phyloP scores from a whole-genome alignment of 2,888 invertebrate species.

The Zele albiditarsus region DNA sequence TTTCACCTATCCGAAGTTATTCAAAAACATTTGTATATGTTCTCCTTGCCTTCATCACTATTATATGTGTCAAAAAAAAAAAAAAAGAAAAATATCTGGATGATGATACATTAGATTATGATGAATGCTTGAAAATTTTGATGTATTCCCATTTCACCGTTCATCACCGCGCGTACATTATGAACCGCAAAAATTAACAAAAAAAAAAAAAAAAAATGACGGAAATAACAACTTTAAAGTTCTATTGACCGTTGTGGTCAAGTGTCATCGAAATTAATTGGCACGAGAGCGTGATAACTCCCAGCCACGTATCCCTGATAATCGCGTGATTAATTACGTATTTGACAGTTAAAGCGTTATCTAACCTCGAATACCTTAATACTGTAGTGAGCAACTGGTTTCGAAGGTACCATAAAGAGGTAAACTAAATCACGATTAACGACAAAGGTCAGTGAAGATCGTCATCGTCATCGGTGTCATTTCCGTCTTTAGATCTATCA shows the following conservation, averaged over 20 bases:
- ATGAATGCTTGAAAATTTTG: too few relatives aligned
- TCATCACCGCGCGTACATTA: not conserved
- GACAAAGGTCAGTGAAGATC: slow-evolving; percentile 72
- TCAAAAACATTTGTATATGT: not conserved
- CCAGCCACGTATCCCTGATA: slow-evolving; percentile 64
- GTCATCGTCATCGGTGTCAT: slow-evolving; percentile 66
- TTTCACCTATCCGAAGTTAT: not conserved
- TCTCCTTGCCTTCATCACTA: not conserved
- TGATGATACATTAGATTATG: too few relatives aligned
- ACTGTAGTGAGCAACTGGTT: slow-evolving; percentile 72
- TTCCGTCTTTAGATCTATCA: slow-evolving; percentile 67
- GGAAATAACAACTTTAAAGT: not conserved
- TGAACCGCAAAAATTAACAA: not conserved
- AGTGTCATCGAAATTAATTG: slow-evolving; percentile 30
- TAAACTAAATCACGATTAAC: slow-evolving; percentile 58
- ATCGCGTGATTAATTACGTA: slow-evolving; percentile 70
- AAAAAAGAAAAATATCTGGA: not conserved
- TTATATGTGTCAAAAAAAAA: not conserved
- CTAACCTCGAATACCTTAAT: slow-evolving; percentile 73
- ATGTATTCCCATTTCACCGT: too few relatives aligned
- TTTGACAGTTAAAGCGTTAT: slow-evolving; percentile 73
- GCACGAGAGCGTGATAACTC: slow-evolving; percentile 66
- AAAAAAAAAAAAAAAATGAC: not conserved
- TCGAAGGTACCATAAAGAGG: slow-evolving; percentile 69
- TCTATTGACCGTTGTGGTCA: not conserved